Base-by-base conservation (phyloP, 2,888 invertebrate genomes). In the Perdita meconis region DNA sequence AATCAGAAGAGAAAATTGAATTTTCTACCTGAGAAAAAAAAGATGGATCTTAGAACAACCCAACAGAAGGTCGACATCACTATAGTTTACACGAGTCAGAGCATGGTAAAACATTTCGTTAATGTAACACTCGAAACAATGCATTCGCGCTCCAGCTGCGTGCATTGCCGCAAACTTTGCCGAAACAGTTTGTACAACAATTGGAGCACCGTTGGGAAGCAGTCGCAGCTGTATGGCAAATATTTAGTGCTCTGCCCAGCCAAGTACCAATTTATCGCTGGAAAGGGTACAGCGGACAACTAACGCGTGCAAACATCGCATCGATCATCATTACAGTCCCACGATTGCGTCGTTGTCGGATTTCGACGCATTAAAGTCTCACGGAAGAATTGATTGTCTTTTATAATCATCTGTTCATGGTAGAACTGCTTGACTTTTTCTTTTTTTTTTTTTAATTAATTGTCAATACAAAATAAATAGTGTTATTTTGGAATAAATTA, bases 11-110 rank as follows among this genome's bases (percentile, higher is more conserved):
- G n/a, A n/a, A n/a, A n/a, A n/a, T n/a, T n/a, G n/a, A n/a, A n/a
- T n/a, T n/a, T n/a, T n/a, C n/a, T n/a, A n/a, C n/a, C n/a, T n/a
- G n/a, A n/a, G n/a, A n/a, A n/a, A n/a, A n/a, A n/a, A n/a, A n/a
- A n/a, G n/a, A n/a, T n/a, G n/a, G n/a, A n/a, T n/a, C n/a, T 75
- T 75, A 73, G 47, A 47, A 22, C 40, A 42, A 40, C 12, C 47
- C 19, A 26, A 22, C 44, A 55, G 68, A 53, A 55, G 57, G 40
- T 42, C 40, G 36, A 56, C 40, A 34, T n/a, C n/a, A n/a, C n/a
- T n/a, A n/a, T n/a, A n/a, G n/a, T n/a, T 50, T 57, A 13, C 66
- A 8, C 57, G 40, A 4, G 10, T 2, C 34, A 12, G 19, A 13
- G 10, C 10, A 47, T 51, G 24, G 19, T 59, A 67, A 71, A 71